These are phyloP conservation scores for Ambastaia sidthimunki DNA, from an alignment of 2,797 vertebrate genomes.

Conservation along the genomic window DNA sequence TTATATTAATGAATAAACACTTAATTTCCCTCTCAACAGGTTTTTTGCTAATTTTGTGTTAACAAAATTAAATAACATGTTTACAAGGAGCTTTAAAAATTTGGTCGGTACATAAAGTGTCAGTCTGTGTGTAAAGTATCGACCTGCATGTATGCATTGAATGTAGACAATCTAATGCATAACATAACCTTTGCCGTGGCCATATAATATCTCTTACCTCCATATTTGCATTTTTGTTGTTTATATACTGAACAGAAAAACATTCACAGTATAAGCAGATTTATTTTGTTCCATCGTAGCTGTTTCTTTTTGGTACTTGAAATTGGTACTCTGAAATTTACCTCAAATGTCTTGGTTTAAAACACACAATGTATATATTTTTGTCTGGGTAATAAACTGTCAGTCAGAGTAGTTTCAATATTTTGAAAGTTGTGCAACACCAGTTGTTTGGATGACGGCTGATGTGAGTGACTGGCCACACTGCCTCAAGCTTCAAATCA, in stretches of 20 bases:
- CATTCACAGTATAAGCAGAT: constrained; percentile 4
- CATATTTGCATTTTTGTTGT: neutral
- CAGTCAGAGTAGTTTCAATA: neutral
- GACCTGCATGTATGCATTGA: too few relatives aligned
- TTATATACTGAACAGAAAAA: constrained; percentile 14
- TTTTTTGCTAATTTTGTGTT: too few relatives aligned
- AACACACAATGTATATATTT: neutral
- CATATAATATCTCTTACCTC: neutral
- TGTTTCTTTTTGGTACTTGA: neutral
- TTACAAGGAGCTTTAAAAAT: neutral
- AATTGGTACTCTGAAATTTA: neutral
- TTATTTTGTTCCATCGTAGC: neutral
- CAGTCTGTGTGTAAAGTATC: too few relatives aligned
- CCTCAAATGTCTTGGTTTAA: neutral
- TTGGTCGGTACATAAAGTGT: neutral
- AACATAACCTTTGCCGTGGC: neutral
- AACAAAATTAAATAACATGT: neutral
- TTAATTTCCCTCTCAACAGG: neutral
- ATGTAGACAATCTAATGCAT: neutral
- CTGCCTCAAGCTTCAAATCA: neutral
- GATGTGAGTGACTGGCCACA: neutral
- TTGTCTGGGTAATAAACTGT: neutral
- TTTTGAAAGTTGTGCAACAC: neutral
- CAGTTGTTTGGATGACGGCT: neutral
- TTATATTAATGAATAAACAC: neutral